Conservation (phyloP, 2,113 vertebrate genomes). For the Cariama cristata region DNA sequence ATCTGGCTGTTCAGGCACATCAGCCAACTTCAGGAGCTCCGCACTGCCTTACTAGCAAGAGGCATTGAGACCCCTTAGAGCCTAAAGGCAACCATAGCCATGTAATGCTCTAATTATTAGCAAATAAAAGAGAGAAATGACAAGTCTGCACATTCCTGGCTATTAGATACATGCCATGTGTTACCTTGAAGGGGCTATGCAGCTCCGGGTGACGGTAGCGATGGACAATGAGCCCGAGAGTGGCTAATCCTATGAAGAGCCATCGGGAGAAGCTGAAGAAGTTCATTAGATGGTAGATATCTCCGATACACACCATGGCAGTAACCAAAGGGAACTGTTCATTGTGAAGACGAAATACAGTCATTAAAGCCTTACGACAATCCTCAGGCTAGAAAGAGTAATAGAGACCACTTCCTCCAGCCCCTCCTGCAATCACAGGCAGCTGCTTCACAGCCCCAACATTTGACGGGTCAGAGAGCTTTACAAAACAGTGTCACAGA, state of each 20-base stretch:
- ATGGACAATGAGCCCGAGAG: constrained; percentile 85
- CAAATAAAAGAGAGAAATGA: background rate
- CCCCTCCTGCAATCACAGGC: background rate
- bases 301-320: constrained; percentile 80
- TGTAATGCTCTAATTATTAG: background rate
- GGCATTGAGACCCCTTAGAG: background rate
- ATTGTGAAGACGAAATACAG: constrained; percentile 9
- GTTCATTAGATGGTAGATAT: constrained; percentile 87
- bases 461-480: background rate
- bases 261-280: constrained; percentile 90
- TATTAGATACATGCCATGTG: fast-evolving
- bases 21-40: background rate
- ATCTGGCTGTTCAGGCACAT: background rate
- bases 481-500: background rate
- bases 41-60: background rate
- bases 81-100: background rate
- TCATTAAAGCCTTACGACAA: background rate
- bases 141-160: background rate
- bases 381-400: background rate
- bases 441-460: background rate
- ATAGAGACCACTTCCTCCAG: background rate
- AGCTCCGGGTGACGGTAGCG: constrained; percentile 83
- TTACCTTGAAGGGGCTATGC: constrained; percentile 85
- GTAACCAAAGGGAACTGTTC: constrained; percentile 83
- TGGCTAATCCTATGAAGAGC: constrained; percentile 88